Percentiles rank a stretch among this genome's conserved stretches.
Conservation (phyloP, 92 coral and sea anemone genomes). For the Palythoa caribaeorum region DNA sequence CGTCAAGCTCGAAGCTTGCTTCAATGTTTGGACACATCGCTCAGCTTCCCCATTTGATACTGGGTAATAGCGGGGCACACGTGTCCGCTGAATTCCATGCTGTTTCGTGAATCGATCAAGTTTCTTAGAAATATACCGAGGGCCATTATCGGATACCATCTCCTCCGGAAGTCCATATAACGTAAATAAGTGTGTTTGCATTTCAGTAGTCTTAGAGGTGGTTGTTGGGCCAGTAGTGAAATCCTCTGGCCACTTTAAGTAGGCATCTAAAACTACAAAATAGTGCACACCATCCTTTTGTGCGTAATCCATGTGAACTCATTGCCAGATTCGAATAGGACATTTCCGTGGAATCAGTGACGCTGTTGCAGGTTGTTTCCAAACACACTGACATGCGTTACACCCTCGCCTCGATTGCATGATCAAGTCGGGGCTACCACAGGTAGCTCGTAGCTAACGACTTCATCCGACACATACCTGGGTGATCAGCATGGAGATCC, state of each 20-base stretch:
- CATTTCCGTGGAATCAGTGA: background rate
- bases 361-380: background rate
- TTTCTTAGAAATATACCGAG: background rate
- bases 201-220: slow-evolving; percentile 10
- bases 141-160: background rate
- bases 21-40: background rate
- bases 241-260: slow-evolving; percentile 2
- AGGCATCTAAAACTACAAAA: background rate
- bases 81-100: background rate
- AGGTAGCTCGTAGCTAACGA: slow-evolving; percentile 9
- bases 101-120: background rate
- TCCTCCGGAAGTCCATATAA: background rate
- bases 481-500: slow-evolving; percentile 46
- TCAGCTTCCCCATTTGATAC: slow-evolving; percentile 3
- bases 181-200: background rate
- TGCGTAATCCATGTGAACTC: slow-evolving; percentile 3
- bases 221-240: slow-evolving; percentile 22
- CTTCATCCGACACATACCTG: slow-evolving; percentile 44
- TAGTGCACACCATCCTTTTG: background rate
- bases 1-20: background rate
- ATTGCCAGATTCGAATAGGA: background rate
- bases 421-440: slow-evolving; percentile 10
- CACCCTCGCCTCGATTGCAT: slow-evolving; percentile 40
- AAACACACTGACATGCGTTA: slow-evolving; percentile 38
- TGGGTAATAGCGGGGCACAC: background rate